A percentile compares a stretch with the other conserved stretches of the same genome.
Evolutionary conservation across 2,113 vertebrate species (phyloP).

Genomic region (Ancistrus triradiatus): DNA sequence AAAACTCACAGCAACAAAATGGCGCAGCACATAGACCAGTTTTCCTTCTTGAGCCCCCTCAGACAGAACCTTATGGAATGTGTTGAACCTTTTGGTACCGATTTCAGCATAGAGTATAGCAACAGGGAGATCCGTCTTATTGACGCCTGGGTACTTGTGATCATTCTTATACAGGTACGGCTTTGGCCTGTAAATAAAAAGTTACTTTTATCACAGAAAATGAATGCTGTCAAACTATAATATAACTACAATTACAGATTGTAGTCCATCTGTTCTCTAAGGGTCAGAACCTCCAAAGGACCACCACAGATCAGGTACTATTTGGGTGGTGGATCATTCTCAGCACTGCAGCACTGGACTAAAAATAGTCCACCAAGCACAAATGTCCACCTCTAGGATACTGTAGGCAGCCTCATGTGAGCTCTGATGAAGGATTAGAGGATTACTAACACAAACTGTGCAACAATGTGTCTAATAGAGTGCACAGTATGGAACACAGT

Average conservation of each 20-base stretch:
- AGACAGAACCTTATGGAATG: conserved; percentile 82
- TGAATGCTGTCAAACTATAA: not conserved
- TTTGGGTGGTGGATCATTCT: too few species aligned
- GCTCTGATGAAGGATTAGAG: too few species aligned
- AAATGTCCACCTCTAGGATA: too few species aligned
- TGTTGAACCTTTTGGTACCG: conserved; percentile 84
- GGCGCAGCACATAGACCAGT: conserved; percentile 85
- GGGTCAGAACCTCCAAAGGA: not conserved
- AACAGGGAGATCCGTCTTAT: conserved; percentile 73
- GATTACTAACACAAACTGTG: too few species aligned
- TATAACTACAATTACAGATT: too few species aligned
- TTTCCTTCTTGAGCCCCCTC: conserved; percentile 76
- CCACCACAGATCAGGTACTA: not conserved
- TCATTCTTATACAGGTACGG: conserved; percentile 87
- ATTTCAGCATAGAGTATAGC: conserved; percentile 92
- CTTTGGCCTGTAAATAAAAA: conserved; percentile 70
- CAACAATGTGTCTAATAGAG: too few species aligned
- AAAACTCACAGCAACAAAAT: conserved; percentile 83
- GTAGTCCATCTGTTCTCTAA: too few species aligned
- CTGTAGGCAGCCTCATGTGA: too few species aligned
- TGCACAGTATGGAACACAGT: too few species aligned
- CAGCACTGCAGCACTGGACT: not conserved
- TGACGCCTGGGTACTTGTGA: conserved; percentile 79
- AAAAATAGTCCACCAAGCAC: too few species aligned
- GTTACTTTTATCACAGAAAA: not conserved